Base-by-base conservation (phyloP, 2,797 vertebrate genomes). In the Coregonus sp. region DNA sequence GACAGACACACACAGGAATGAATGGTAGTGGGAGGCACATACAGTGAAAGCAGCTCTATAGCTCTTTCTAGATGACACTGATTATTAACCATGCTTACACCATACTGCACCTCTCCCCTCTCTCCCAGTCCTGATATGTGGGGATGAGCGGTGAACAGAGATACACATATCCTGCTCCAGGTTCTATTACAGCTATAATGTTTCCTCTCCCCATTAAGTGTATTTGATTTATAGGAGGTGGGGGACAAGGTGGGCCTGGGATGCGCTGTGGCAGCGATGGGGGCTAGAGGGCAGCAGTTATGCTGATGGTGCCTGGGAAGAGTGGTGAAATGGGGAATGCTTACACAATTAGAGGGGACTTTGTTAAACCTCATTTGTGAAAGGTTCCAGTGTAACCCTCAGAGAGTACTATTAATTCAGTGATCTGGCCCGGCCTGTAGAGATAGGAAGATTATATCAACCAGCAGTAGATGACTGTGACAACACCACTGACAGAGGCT, bases 151-250 rank as follows among this genome's bases (percentile, higher is more conserved):
- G 18, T 81, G 87, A 92, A 84, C 80, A 85, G 88, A 89, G 81
- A 86, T 88, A 84, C 82, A 78, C 90, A 91, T 89, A 92, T 90
- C 90, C 90, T 74, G n/a, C 89, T 84, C 79, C 79, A 86, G 90
- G 81, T 92, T 91, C 81, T 78, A 92, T 93, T 91, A 90, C 89
- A 86, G 80, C 77, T 67, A 65, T 89, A 90, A 90, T 89, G 87
- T 85, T 89, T 91, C 89, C 89, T 89, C 84, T 88, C 78, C 90
- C 90, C 91, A 93, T 93, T 93, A 93, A 92, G 88, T 88, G 87
- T 87, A 92, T 93, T 93, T 94, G 90, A 93, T 93, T 93, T 90
- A 89, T 87, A 70, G 75, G 31, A 86, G 73, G 86, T 79, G 84
- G 87, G 69, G 86, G 82, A 65, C 50, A 72, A 83, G 78, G 54